phyloP scores from a whole-genome alignment of 2,888 invertebrate genomes.

The Archips xylosteana region DNA sequence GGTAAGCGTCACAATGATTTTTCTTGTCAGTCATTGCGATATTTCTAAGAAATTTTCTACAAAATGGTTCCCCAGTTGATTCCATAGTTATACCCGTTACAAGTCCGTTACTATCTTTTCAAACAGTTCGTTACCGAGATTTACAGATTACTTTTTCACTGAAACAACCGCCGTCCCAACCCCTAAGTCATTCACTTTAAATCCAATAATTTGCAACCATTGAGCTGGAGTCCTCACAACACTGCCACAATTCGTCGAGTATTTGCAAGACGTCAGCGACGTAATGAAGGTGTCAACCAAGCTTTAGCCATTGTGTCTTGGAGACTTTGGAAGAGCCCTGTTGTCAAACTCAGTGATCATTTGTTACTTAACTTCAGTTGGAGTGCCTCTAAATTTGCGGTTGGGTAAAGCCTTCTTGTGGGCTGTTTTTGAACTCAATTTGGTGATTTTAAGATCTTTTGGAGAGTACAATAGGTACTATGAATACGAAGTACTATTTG shows the following conservation, averaged over 20 bases:
- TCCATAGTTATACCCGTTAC: no score
- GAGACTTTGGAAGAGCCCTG: constrained; percentile 51
- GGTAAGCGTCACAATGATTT: no score
- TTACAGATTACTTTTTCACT: background rate
- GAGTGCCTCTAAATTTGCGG: constrained; percentile 10
- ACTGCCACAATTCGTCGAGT: constrained; percentile 64
- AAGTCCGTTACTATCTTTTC: no score
- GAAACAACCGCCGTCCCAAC: constrained; percentile 1
- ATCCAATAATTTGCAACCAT: constrained; percentile 30
- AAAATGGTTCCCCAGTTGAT: no score
- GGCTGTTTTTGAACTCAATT: constrained; percentile 30
- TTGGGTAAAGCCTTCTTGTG: constrained; percentile 3
- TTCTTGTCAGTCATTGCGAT: no score
- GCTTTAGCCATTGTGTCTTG: constrained; percentile 64
- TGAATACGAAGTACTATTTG: background rate
- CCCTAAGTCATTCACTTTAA: constrained; percentile 27
- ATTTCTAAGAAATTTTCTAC: no score
- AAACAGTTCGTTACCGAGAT: background rate
- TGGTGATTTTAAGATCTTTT: constrained; percentile 18
- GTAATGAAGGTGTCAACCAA: constrained; percentile 77
- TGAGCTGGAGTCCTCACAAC: constrained; percentile 30
- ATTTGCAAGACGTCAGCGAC: constrained; percentile 71
- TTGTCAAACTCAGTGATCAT: constrained; percentile 52
- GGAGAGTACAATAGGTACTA: background rate
- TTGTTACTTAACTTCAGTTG: constrained; percentile 50